Percentiles rank a stretch among this genome's conserved stretches.
These are phyloP conservation scores for Perccottus glenii DNA, from an alignment of 2,113 vertebrate species.

Conservation along the genomic window DNA sequence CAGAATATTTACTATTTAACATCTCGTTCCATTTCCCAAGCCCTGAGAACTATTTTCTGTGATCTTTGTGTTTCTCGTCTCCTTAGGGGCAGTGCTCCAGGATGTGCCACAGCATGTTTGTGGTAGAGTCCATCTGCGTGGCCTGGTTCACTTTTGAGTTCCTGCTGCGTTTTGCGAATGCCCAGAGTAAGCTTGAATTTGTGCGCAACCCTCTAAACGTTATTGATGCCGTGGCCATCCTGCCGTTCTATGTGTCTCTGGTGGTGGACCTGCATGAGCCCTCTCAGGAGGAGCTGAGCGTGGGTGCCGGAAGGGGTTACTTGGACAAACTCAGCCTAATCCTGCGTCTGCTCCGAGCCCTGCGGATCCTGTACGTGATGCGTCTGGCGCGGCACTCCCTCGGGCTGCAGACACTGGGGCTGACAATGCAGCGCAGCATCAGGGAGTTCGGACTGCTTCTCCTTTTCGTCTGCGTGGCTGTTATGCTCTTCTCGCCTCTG, in stretches of 20 bases:
- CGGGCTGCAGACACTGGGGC: slow-evolving; percentile 91
- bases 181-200: slow-evolving; percentile 90
- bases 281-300: slow-evolving; percentile 37
- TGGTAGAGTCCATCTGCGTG: slow-evolving; percentile 94
- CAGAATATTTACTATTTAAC: too few species aligned
- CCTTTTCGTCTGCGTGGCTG: slow-evolving; percentile 90
- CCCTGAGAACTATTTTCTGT: not conserved
- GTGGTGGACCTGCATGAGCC: slow-evolving; percentile 85
- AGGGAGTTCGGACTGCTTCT: slow-evolving; percentile 91
- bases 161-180: slow-evolving; percentile 87
- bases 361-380: slow-evolving; percentile 95
- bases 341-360: slow-evolving; percentile 88
- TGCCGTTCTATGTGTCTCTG: slow-evolving; percentile 94
- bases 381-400: slow-evolving; percentile 93
- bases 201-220: slow-evolving; percentile 91
- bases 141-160: slow-evolving; percentile 97
- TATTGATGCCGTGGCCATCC: slow-evolving; percentile 92
- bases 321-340: slow-evolving; percentile 92
- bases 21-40: not conserved
- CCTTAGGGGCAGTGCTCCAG: slow-evolving; percentile 90
- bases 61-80: slow-evolving; percentile 3
- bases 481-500: slow-evolving; percentile 90
- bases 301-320: slow-evolving; percentile 78
- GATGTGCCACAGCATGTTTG: slow-evolving; percentile 91
- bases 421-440: slow-evolving; percentile 88